A percentile compares a stretch with the other conserved stretches of the same genome.
phyloP scores from a whole-genome alignment of 1,140 invertebrate genomes.

The Neoseiulus cucumeris region DNA sequence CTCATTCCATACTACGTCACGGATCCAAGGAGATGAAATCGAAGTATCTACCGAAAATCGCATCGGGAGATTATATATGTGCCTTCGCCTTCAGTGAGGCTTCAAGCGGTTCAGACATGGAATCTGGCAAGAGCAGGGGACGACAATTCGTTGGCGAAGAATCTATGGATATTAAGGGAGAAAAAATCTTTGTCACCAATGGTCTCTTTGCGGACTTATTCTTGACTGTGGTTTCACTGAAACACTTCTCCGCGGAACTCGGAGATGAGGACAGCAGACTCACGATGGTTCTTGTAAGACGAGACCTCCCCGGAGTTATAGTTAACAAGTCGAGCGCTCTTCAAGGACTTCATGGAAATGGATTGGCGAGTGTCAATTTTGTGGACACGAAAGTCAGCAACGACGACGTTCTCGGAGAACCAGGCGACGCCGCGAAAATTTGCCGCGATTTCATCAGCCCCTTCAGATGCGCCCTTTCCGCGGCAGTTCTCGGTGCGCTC shows the following conservation, averaged over 20 bases:
- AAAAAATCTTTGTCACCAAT: conserved; percentile 70
- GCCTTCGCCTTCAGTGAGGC: conserved; percentile 46
- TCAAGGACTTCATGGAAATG: background rate
- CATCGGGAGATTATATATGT: conserved; percentile 32
- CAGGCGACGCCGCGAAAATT: background rate
- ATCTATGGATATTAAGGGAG: conserved; percentile 20
- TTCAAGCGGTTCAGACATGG: conserved; percentile 27
- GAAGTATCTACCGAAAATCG: conserved; percentile 35
- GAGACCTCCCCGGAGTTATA: background rate
- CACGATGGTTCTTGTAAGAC: background rate
- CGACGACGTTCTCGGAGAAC: background rate
- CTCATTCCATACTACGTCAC: conserved; percentile 32
- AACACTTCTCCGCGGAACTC: too few species aligned
- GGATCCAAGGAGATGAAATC: conserved; percentile 37
- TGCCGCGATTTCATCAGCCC: background rate
- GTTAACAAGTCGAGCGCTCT: background rate
- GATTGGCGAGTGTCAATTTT: background rate
- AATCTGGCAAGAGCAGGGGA: conserved; percentile 18
- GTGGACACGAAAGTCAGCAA: background rate
- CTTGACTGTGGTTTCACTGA: conserved; percentile 41
- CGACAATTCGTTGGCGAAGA: conserved; percentile 28
- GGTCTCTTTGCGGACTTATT: conserved; percentile 72
- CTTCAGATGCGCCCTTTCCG: background rate
- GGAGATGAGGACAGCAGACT: too few species aligned
- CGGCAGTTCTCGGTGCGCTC: background rate